Conservation (phyloP, 2,113 vertebrate species). For the Pica pica region DNA sequence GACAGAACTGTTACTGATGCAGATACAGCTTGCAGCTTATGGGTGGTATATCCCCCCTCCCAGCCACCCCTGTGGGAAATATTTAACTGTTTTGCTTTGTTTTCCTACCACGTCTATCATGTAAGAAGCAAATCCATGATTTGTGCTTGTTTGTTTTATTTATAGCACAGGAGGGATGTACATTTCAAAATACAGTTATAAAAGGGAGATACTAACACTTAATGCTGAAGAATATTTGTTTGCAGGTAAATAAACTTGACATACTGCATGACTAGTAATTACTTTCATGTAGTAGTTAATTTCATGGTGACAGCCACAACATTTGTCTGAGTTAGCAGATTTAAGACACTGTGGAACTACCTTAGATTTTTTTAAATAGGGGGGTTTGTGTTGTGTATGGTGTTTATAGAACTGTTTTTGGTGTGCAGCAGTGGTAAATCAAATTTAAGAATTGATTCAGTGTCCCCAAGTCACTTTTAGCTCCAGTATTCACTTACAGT, state of each 20-base stretch:
- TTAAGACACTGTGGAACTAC: background rate
- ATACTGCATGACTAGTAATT: constrained; percentile 29
- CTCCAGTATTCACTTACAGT: background rate
- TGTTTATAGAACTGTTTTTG: background rate
- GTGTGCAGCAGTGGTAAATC: background rate
- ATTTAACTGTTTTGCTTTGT: background rate
- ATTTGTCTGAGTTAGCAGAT: constrained; percentile 41
- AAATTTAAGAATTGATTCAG: background rate
- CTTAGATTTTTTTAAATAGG: constrained; percentile 14
- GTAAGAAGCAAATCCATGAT: background rate
- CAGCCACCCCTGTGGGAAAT: background rate
- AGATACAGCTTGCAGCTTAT: background rate
- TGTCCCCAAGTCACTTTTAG: background rate
- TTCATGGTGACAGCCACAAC: constrained; percentile 42
- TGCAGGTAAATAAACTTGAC: constrained; percentile 59
- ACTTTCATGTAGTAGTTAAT: constrained; percentile 36
- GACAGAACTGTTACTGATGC: background rate
- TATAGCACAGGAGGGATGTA: background rate
- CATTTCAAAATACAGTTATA: constrained; percentile 38
- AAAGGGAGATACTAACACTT: constrained; percentile 30
- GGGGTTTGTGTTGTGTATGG: background rate
- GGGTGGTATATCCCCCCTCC: background rate
- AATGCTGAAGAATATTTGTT: constrained; percentile 54
- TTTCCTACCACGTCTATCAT: background rate
- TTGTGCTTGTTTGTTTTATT: background rate